Evolutionary conservation across 2,797 vertebrate species (phyloP), one percentile per base, ranked within the genome.

Genomic region (Helostoma temminkii): DNA sequence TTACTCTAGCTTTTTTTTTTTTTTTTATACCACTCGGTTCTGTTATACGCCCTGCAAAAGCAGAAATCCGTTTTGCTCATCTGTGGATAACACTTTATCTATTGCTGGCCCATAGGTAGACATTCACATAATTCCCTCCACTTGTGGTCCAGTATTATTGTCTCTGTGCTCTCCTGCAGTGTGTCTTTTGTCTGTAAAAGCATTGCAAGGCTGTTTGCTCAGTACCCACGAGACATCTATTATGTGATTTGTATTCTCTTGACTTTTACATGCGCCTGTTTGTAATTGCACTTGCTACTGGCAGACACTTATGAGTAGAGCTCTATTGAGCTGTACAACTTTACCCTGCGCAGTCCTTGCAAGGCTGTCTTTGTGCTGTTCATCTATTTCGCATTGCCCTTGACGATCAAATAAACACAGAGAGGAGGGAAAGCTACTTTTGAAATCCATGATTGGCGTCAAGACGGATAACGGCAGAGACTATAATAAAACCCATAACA

Each of bases 201-300:
- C 41, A 1, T 56, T 60, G 69, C 66, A 66, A 70, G 71, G 72
- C 84, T 66, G 57, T 59, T 58, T 72, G 67, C 66, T 80, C 65
- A n/a, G 64, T 49, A 45, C 76, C 79, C 86, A 74, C 1, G 54
- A 90, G 75, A 84, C 82, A 67, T 84, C 80, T 76, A 74, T 87
- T 88, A 86, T 75, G 81, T 86, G 86, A 92, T 93, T 89, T 92
- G 89, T 92, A 86, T 89, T 91, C 89, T 91, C 87, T 90, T 90
- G 91, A 92, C 91, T 92, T 91, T 86, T 89, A 90, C 91, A 92
- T 75, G 84, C 45, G 77, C 72, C 62, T 77, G 85, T 91, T 88
- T 88, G 89, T 92, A 93, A 93, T 91, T 90, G 80, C 82, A 81
- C 87, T 90, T 66, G 88, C 83, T 84, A 70, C 83, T 80, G 81